phyloP scores from a whole-genome alignment of 2,888 invertebrate species.

The Seladonia tumulorum region DNA sequence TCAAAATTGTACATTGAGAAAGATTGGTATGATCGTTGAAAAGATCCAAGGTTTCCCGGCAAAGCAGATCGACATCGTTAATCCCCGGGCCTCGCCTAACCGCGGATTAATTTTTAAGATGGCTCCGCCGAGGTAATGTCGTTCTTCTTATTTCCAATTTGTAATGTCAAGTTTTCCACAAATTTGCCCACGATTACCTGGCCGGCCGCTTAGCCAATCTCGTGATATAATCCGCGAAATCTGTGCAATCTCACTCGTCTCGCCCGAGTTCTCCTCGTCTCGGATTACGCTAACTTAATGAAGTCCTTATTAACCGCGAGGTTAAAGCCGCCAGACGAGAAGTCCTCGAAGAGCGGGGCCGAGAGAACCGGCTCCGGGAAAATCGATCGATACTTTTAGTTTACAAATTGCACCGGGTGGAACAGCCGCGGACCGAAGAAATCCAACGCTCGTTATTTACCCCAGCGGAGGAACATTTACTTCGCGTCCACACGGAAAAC shows the following conservation, averaged over 20 bases:
- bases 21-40: too few relatives aligned
- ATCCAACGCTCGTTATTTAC: constrained; percentile 34
- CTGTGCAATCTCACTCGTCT: constrained; percentile 66
- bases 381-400: constrained; percentile 60
- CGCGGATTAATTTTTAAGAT: constrained; percentile 51
- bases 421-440: background rate
- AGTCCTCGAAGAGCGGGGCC: constrained; percentile 48
- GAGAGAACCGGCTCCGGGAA: constrained; percentile 13
- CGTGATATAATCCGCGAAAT: constrained; percentile 67
- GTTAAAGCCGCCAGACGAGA: constrained; percentile 62
- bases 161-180: constrained; percentile 61
- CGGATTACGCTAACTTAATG: constrained; percentile 71
- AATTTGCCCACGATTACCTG: constrained; percentile 66
- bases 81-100: constrained; percentile 32
- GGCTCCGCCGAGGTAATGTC: constrained; percentile 32
- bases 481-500: constrained; percentile 1
- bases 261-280: constrained; percentile 48
- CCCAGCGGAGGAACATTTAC: constrained; percentile 44
- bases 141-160: constrained; percentile 62
- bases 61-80: constrained; percentile 25
- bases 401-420: constrained; percentile 38
- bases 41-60: constrained; percentile 1
- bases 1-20: too few relatives aligned
- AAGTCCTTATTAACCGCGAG: constrained; percentile 73
- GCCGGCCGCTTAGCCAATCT: constrained; percentile 63